These are phyloP conservation scores for Thaleichthys pacificus DNA, from an alignment of 2,797 vertebrate genomes.

Conservation along the genomic window DNA sequence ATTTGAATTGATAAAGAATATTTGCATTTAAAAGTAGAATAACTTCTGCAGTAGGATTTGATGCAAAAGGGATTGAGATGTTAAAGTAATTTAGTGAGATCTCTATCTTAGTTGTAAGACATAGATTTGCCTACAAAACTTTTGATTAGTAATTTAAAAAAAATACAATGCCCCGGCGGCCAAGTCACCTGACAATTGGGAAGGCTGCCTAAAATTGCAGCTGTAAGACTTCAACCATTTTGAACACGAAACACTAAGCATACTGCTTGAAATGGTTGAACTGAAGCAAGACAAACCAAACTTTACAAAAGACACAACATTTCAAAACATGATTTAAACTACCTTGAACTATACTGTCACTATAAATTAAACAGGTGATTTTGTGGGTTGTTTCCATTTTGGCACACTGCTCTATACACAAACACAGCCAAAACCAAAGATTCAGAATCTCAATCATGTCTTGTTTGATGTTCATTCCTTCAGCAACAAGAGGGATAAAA, in stretches of 20 bases:
- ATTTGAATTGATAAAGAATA: not conserved
- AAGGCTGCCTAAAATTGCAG: constrained; percentile 36
- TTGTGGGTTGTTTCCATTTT: constrained; percentile 71
- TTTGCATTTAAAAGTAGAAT: not conserved
- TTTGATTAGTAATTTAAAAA: constrained; percentile 8
- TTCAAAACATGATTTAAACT: constrained; percentile 59
- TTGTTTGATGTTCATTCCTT: constrained; percentile 66
- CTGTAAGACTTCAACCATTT: constrained; percentile 53
- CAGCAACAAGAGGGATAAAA: constrained; percentile 66
- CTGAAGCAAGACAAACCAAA: constrained; percentile 56
- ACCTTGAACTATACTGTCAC: constrained; percentile 61
- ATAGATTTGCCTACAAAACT: constrained; percentile 5
- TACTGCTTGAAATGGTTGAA: constrained; percentile 63
- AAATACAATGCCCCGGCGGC: constrained; percentile 61
- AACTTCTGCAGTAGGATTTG: not conserved
- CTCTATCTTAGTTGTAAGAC: not conserved
- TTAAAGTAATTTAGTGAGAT: not conserved
- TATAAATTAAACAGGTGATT: constrained; percentile 73
- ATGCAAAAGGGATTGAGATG: not conserved
- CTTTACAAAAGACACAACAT: constrained; percentile 56
- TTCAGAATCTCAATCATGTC: constrained; percentile 64
- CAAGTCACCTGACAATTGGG: constrained; percentile 49
- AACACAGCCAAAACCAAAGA: constrained; percentile 61
- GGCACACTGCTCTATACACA: constrained; percentile 67
- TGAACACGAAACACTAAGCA: constrained; percentile 59